Evolutionary conservation across 1,140 invertebrate genomes (phyloP), one percentile per base, ranked within the genome.

Genomic region (Drosophila punjabiensis): DNA sequence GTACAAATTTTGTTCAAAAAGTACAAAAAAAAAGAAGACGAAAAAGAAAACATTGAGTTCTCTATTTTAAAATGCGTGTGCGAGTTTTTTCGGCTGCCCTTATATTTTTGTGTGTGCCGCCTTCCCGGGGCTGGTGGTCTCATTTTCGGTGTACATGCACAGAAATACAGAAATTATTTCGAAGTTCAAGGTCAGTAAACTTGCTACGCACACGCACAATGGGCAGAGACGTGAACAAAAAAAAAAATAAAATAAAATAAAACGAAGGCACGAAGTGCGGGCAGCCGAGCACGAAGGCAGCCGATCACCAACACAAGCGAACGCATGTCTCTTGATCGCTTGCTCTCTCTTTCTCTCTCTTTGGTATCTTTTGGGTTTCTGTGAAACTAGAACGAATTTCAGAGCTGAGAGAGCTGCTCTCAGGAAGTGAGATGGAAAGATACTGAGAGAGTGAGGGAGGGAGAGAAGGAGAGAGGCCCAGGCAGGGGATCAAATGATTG

Each of bases 151-250:
- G 70, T 74, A 74, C 71, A 74, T 74, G 64, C 63, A 81, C 71
- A 81, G 63, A 71, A 82, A 58, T 58, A 58, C 55, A 58, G 55
- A 58, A 88, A 88, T 78, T 79, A 84, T 92, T 86, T 89, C 88
- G 89, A 92, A 92, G 90, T 92, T 92, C 90, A 92, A 92, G 90
- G 90, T 92, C 90, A 92, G 90, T 92, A 92, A 92, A 92, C 90
- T 92, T 90, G 86, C 81, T 87, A 88, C 84, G 88, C 87, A 91
- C 87, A 91, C 87, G 88, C 87, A 90, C 86, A 90, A 88, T 85
- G 84, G 65, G 53, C 56, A 64, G 73, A 59, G 61, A 69, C 69
- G 61, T 28, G 52, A 63, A 75, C 61, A 65, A n/a, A 60, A 48
- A 75, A 64, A 65, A n/a, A 60, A 48, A 59, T 48, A 35, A 55